Base-by-base conservation (phyloP, 1,140 invertebrate species). In the Hetaerina americana region DNA sequence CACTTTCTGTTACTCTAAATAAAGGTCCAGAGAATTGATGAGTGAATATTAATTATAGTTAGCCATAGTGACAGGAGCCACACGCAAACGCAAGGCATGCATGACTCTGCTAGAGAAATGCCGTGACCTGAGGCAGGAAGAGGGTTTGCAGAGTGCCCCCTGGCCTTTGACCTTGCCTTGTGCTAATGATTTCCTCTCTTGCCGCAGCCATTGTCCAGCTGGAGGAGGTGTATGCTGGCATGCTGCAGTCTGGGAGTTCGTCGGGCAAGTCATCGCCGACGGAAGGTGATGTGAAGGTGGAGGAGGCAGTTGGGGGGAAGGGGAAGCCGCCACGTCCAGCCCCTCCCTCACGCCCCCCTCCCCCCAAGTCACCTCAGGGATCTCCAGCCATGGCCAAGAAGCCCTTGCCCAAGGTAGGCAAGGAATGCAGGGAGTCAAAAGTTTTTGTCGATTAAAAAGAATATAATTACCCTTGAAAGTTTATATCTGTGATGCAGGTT, bases 371-470 rank as follows among this genome's bases (percentile, higher is more conserved):
- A 0, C 70, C 70, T n/a, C 28, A 24, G 27, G 29, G 72, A 26
- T 75, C 75, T 29, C 69, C 76, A 75, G 75, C 73, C 24, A 69
- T 74, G 18, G 77, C 77, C 27, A 70, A 74, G 68, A 75, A 72
- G 27, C 57, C 75, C 25, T 57, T 26, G 22, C 57, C 73, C 0
- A 70, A 72, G 49, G 73, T 74, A 71, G 68, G 29, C 22, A 68
- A n/a, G n/a, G n/a, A n/a, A n/a, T n/a, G n/a, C n/a, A n/a, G n/a
- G n/a, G n/a, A n/a, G n/a, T n/a, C n/a, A n/a, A n/a, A n/a, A n/a
- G n/a, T n/a, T n/a, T n/a, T n/a, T n/a, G n/a, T n/a, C n/a, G n/a
- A n/a, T n/a, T n/a, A n/a, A n/a, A 57, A 5, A 57, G 10, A 57
- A 57, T 12, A 57, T 57, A 3, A 57, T 40, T 8, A 15, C 31